Percentiles rank a stretch among this genome's conserved stretches.
Conservation (phyloP, 2,888 invertebrate genomes). For the Caenorhabditis angaria region DNA sequence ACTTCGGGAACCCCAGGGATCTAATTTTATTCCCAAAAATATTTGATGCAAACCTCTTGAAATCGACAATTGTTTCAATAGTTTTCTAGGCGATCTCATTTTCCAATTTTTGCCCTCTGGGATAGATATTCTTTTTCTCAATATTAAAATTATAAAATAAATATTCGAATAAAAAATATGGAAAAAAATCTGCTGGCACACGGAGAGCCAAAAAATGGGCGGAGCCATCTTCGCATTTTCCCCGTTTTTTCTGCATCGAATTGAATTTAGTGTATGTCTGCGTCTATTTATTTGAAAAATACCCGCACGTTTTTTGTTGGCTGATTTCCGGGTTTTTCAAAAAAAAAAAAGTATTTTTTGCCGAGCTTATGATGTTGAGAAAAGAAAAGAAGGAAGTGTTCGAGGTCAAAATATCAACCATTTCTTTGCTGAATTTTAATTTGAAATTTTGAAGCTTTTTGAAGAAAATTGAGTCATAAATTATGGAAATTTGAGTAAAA, state of each 20-base stretch:
- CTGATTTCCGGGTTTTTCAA: slow-evolving; percentile 1
- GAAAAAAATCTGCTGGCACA: slow-evolving; percentile 1
- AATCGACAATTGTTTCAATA: slow-evolving; percentile 52
- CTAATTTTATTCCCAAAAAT: background rate
- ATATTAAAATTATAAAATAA: background rate
- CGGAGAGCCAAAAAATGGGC: slow-evolving; percentile 6
- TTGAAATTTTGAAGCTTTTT: background rate
- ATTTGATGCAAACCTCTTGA: slow-evolving; percentile 13
- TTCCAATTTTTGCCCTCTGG: background rate
- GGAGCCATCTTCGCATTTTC: background rate
- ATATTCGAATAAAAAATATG: slow-evolving; percentile 7
- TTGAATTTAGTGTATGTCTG: background rate
- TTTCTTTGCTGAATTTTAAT: background rate
- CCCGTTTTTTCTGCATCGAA: background rate
- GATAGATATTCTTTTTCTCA: background rate
- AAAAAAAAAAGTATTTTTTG: background rate
- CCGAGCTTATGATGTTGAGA: too few relatives aligned
- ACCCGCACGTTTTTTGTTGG: background rate
- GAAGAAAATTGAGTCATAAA: too few relatives aligned
- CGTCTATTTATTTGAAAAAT: background rate
- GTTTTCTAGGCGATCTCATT: slow-evolving; percentile 50
- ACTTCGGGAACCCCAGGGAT: background rate
- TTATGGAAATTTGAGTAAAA: too few relatives aligned
- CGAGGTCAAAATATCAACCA: too few relatives aligned
- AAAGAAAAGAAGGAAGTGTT: too few relatives aligned